phyloP scores from a whole-genome alignment of 2,888 invertebrate species.

The Neoaliturus tenellus region DNA sequence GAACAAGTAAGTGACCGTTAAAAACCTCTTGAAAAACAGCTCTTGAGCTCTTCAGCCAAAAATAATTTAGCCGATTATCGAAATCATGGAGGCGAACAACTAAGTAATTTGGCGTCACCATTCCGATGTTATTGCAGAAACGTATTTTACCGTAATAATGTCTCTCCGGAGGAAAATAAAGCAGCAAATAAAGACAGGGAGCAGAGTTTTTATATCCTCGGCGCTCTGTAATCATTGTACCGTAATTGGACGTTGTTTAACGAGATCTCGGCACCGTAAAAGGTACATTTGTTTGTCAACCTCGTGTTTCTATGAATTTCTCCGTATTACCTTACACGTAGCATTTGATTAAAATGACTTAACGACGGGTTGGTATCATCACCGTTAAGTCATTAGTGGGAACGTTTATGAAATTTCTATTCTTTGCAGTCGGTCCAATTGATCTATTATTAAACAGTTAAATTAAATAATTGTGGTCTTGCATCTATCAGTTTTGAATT shows the following conservation, averaged over 20 bases:
- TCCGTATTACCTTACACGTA: too few relatives aligned
- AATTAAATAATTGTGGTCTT: too few relatives aligned
- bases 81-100: not conserved
- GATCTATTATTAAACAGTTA: too few relatives aligned
- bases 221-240: slow-evolving; percentile 28
- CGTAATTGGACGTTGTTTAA: slow-evolving; percentile 30
- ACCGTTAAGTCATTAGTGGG: too few relatives aligned
- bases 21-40: too few relatives aligned
- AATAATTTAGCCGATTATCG: not conserved
- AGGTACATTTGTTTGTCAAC: slow-evolving; percentile 24
- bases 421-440: too few relatives aligned
- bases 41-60: too few relatives aligned
- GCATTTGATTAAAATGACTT: too few relatives aligned
- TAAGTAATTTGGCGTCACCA: slow-evolving; percentile 3
- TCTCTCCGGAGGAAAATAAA: slow-evolving; percentile 27
- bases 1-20: too few relatives aligned
- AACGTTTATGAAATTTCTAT: too few relatives aligned
- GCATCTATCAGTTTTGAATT: too few relatives aligned
- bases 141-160: slow-evolving; percentile 38
- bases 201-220: slow-evolving; percentile 32
- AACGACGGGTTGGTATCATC: too few relatives aligned
- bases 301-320: not conserved
- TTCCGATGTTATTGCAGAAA: slow-evolving; percentile 23
- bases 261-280: slow-evolving; percentile 32
- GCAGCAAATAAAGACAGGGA: slow-evolving; percentile 14